Evolutionary conservation across 2,113 vertebrate genomes (phyloP).

Genomic region (Cebidichthys violaceus): DNA sequence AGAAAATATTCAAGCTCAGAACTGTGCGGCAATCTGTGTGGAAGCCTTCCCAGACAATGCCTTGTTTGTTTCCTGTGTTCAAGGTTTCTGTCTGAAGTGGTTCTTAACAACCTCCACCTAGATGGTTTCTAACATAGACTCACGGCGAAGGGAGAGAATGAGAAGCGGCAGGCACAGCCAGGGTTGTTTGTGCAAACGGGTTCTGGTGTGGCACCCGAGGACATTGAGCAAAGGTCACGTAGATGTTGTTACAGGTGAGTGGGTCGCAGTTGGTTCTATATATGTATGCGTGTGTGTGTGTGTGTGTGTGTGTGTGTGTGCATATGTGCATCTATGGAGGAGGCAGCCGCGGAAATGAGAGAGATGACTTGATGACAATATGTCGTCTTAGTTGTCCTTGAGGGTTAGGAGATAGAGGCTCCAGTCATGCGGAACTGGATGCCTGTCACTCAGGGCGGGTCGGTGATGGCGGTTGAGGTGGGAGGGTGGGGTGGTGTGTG

Average conservation of each 20-base stretch:
- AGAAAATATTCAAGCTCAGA: constrained; percentile 51
- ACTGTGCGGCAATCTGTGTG: constrained; percentile 49
- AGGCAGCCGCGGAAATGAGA: constrained; percentile 56
- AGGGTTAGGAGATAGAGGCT: constrained; percentile 75
- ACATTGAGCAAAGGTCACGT: constrained; percentile 78
- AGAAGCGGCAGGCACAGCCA: constrained; percentile 70
- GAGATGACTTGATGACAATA: constrained; percentile 80
- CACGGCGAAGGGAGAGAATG: constrained; percentile 66
- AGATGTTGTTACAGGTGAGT: constrained; percentile 80
- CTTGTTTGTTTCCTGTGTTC: constrained; percentile 73
- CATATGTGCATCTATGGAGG: constrained; percentile 58
- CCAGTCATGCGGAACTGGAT: constrained; percentile 80
- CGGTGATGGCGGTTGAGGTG: constrained; percentile 38
- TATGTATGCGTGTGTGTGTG: constrained; percentile 14
- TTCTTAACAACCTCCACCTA: constrained; percentile 67
- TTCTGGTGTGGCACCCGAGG: constrained; percentile 64
- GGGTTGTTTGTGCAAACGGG: constrained; percentile 76
- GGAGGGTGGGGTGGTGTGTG: background rate
- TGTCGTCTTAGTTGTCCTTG: constrained; percentile 80
- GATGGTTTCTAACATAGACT: constrained; percentile 63
- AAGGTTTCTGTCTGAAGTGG: constrained; percentile 73
- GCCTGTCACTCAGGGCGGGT: constrained; percentile 81
- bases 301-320: background rate
- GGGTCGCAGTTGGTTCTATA: constrained; percentile 38
- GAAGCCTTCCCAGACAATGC: constrained; percentile 67